phyloP scores from a whole-genome alignment of 2,888 invertebrate species.

The Nasonia oneida region DNA sequence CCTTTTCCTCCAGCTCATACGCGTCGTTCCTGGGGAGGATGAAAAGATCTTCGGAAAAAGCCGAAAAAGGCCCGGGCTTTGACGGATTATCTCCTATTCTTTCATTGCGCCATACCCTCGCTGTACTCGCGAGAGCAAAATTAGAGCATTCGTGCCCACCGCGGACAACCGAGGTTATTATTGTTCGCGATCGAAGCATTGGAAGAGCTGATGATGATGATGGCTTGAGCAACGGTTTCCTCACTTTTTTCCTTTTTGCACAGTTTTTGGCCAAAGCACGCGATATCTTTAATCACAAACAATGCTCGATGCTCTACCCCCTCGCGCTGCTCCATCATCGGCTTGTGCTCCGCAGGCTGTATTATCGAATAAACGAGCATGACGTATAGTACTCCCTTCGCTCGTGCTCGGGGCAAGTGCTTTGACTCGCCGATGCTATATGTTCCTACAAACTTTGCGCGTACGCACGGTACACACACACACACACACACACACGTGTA shows the following conservation, averaged over 20 bases:
- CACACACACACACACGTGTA: too few species aligned
- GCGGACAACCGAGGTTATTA: background rate
- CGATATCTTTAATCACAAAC: background rate
- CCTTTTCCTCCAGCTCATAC: background rate
- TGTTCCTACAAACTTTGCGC: background rate
- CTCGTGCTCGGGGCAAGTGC: constrained; percentile 5
- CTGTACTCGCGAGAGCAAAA: background rate
- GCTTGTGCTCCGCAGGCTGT: background rate
- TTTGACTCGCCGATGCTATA: background rate
- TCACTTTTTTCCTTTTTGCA: too few species aligned
- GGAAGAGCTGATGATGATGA: constrained; percentile 5
- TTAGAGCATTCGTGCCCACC: constrained; percentile 17
- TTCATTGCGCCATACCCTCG: background rate
- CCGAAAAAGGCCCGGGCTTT: constrained; percentile 18
- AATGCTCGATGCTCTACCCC: background rate
- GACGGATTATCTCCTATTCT: constrained; percentile 21
- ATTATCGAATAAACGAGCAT: constrained; percentile 22
- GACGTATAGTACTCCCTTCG: background rate
- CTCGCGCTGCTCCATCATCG: background rate
- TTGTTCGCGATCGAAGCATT: constrained; percentile 24
- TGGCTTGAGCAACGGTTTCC: background rate
- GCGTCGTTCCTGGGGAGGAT: background rate
- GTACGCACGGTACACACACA: background rate
- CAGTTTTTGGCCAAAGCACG: background rate
- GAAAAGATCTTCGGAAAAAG: background rate